Evolutionary conservation across 1,140 invertebrate species (phyloP).

Genomic region (Platyscapa corneri): DNA sequence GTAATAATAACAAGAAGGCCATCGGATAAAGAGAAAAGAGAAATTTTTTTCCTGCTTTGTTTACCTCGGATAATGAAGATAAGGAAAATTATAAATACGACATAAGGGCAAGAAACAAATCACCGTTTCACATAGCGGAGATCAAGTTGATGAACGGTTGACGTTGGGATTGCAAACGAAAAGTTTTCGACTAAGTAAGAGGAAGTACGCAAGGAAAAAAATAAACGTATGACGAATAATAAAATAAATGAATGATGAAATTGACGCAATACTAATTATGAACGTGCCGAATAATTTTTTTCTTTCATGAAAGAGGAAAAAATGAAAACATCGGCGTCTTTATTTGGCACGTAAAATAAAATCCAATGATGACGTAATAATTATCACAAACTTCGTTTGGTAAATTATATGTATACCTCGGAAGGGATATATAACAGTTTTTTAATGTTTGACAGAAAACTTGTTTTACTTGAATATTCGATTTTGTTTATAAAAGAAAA

Average conservation of each 20-base stretch:
- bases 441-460: conserved; percentile 43
- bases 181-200: conserved; percentile 41
- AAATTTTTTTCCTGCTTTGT: conserved; percentile 15
- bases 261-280: conserved; percentile 3
- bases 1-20: background rate
- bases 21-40: conserved; percentile 6
- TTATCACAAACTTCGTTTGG: conserved; percentile 47
- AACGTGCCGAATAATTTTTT: conserved; percentile 35
- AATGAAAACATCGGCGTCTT: conserved; percentile 5
- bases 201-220: conserved; percentile 29
- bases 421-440: conserved; percentile 32
- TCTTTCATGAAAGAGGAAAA: conserved; percentile 24
- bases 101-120: conserved; percentile 14
- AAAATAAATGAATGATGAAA: background rate
- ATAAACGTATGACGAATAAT: conserved; percentile 32
- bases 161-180: conserved; percentile 48
- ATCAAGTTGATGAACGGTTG: conserved; percentile 29
- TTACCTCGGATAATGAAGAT: conserved; percentile 10
- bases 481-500: conserved; percentile 31
- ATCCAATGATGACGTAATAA: conserved; percentile 42
- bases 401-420: conserved; percentile 8
- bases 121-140: conserved; percentile 43
- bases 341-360: conserved; percentile 40
- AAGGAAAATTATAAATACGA: background rate
- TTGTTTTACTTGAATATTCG: conserved; percentile 23